Base-by-base conservation (phyloP, 2,113 vertebrate genomes). In the Alethe castanea region DNA sequence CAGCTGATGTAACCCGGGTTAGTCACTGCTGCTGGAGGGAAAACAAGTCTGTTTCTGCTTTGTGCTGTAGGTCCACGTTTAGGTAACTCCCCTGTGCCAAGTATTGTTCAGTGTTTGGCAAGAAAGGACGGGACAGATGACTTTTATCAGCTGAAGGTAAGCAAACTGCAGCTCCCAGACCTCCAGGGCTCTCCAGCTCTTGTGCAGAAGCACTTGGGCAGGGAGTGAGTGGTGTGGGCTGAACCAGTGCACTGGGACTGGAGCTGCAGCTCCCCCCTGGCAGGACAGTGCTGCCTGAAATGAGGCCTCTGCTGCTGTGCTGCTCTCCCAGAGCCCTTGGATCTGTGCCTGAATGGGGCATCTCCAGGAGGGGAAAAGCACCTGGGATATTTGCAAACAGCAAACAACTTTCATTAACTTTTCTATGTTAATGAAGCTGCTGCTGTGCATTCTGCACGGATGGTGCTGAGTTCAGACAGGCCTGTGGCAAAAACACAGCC, bases 121-220 rank as follows among this genome's bases (percentile, higher is more conserved):
- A 99, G 99, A 94, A 99, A 99, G 96, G 99, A 99, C 33, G 99
- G 99, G 95, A 99, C 99, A 1, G 99, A 99, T 95, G 99, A 99
- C 97, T 99, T 99, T 85, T 99, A 99, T 97, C 99, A 99, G 96
- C 98, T 99, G 71, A 99, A 99, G 98, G 99, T 99, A 97, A 99
- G 98, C 85, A 84, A 96, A 85, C 40, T 33, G 40, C 76, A 80
- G 60, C 47, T 82, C 42, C 53, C 67, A 62, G 44, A 23, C 35
- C 31, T 65, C 14, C 50, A 26, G 52, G 47, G 53, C 36, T 45
- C 29, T 48, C 19, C 5, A 47, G 50, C 59, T 64, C 11, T 52
- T 14, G 9, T 13, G n/a, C 66, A 33, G 85, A 31, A 59, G 52
- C 8, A 4, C 36, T 64, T 11, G 79, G 42, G 44, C 66, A 47